Conservation (phyloP, 1,140 invertebrate species). For the Drosophila nikananu region DNA sequence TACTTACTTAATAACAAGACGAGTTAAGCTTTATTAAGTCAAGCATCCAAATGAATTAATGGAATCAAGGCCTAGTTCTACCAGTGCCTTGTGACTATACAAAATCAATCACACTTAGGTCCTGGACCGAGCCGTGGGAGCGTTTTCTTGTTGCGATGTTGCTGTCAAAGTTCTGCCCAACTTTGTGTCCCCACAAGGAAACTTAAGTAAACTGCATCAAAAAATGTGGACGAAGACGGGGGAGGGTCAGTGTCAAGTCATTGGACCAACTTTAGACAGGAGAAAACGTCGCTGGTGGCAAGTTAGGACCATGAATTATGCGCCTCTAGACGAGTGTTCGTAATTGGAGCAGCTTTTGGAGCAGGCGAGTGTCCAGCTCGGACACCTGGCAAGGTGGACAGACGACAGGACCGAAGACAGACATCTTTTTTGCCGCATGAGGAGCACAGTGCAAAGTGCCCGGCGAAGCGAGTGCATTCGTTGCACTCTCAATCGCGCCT, state of each 20-base stretch:
- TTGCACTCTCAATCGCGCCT: conserved; percentile 55
- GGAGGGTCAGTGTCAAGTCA: conserved; percentile 13
- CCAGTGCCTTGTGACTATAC: background rate
- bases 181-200: conserved; percentile 43
- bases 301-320: conserved; percentile 48
- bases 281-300: conserved; percentile 18
- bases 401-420: background rate
- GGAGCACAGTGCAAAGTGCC: conserved; percentile 39
- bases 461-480: conserved; percentile 48
- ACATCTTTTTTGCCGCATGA: background rate
- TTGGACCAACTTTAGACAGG: conserved; percentile 17
- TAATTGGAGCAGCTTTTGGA: conserved; percentile 49
- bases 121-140: background rate
- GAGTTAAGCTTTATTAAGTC: no score
- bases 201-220: conserved; percentile 73
- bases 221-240: conserved; percentile 14
- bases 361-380: conserved; percentile 7
- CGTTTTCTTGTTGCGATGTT: conserved; percentile 8
- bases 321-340: conserved; percentile 54
- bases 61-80: background rate
- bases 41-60: no score
- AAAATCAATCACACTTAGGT: conserved; percentile 4
- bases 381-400: conserved; percentile 7
- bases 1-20: no score
- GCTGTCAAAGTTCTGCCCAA: conserved; percentile 39